A percentile compares a stretch with the other conserved stretches of the same genome.
phyloP scores from a whole-genome alignment of 2,797 vertebrate genomes.

The Sebastes kiyomatsui region DNA sequence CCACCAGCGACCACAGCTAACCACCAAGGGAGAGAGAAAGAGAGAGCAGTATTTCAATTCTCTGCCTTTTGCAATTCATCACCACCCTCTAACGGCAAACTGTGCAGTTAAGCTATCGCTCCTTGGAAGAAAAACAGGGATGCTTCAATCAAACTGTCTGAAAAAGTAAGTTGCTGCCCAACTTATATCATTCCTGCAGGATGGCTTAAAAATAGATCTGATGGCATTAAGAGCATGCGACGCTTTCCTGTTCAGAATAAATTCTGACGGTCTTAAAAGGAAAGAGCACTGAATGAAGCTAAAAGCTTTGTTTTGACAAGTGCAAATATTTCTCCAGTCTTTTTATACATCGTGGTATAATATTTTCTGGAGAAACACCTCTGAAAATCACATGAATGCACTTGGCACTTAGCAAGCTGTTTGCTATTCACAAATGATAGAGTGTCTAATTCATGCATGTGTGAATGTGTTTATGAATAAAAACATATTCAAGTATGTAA shows the following conservation, averaged over 20 bases:
- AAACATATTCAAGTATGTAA: neutral
- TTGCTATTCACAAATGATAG: neutral
- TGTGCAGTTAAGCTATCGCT: conserved; percentile 46
- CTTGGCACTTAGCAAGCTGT: neutral
- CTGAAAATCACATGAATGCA: neutral
- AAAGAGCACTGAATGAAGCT: neutral
- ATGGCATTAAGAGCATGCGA: neutral
- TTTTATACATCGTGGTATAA: neutral
- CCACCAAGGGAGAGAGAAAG: conserved; percentile 47
- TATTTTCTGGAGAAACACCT: neutral
- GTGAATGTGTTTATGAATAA: neutral
- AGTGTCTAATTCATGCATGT: neutral
- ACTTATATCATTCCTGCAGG: conserved; percentile 24
- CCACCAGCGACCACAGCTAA: conserved; percentile 46
- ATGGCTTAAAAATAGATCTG: conserved; percentile 16
- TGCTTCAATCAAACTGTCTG: conserved; percentile 51
- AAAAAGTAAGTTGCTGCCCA: conserved; percentile 25
- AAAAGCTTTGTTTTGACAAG: neutral
- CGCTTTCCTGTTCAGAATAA: conserved; percentile 1
- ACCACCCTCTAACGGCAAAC: conserved; percentile 44
- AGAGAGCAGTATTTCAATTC: conserved; percentile 57
- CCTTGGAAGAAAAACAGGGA: conserved; percentile 38
- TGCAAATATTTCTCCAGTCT: neutral
- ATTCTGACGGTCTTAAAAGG: neutral
- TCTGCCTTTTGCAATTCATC: conserved; percentile 62